A percentile compares a stretch with the other conserved stretches of the same genome.
Conservation (phyloP, 1,140 invertebrate genomes). For the Lucilia sericata region DNA sequence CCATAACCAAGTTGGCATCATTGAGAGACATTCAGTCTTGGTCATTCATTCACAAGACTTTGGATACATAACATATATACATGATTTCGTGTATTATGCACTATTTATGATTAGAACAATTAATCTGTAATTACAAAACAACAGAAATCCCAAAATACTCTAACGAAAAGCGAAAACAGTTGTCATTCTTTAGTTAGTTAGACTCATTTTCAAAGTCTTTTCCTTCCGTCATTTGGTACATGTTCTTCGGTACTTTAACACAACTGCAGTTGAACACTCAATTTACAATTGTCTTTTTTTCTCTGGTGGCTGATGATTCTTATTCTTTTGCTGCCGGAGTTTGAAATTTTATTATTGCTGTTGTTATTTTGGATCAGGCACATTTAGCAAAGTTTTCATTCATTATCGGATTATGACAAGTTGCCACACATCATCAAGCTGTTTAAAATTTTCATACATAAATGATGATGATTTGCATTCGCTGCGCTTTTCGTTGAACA, state of each 20-base stretch:
- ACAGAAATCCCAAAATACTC: not conserved
- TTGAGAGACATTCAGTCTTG: not conserved
- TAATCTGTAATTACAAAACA: constrained; percentile 36
- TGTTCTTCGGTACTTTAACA: not conserved
- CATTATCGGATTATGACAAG: constrained; percentile 40
- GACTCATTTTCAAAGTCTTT: not conserved
- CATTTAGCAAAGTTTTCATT: constrained; percentile 31
- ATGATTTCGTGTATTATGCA: constrained; percentile 6
- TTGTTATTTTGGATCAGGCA: constrained; percentile 23
- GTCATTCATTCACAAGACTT: not conserved
- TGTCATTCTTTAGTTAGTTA: not conserved
- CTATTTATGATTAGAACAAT: constrained; percentile 40
- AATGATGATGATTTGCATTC: not conserved
- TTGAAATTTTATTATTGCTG: constrained; percentile 25
- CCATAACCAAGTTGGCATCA: not conserved
- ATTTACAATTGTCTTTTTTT: constrained; percentile 30
- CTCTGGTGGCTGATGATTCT: not conserved
- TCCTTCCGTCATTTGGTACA: constrained; percentile 29
- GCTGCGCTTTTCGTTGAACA: not conserved
- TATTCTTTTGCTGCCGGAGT: not conserved
- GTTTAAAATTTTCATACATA: not conserved
- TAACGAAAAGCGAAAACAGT: not conserved
- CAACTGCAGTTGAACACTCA: not conserved
- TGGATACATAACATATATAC: not conserved
- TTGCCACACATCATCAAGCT: constrained; percentile 34